Conservation (phyloP, 2,888 invertebrate species). For the Ophioninae sp. region DNA sequence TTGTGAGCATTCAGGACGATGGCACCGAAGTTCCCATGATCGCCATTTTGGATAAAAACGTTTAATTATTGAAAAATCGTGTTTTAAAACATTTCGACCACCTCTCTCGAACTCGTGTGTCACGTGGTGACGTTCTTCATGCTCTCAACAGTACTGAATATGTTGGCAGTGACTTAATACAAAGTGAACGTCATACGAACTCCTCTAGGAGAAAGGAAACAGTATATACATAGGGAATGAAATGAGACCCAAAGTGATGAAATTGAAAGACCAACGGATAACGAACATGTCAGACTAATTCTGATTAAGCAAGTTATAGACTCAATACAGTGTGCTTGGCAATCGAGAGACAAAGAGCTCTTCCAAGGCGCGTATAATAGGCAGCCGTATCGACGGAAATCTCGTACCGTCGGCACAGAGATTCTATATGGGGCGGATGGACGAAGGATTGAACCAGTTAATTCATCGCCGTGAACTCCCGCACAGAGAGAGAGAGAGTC, state of each 20-base stretch:
- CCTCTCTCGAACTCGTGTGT: too few relatives aligned
- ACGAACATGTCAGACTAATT: neutral
- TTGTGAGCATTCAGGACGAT: too few relatives aligned
- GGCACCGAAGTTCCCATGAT: too few relatives aligned
- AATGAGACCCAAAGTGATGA: neutral
- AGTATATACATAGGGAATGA: neutral
- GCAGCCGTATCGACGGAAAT: slow-evolving; percentile 29
- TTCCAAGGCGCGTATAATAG: slow-evolving; percentile 43
- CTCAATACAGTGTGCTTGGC: neutral
- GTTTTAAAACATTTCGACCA: too few relatives aligned
- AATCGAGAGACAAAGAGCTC: slow-evolving; percentile 42
- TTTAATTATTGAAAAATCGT: too few relatives aligned
- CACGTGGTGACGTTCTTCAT: too few relatives aligned
- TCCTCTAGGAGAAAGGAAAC: neutral
- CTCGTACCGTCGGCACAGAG: slow-evolving; percentile 11
- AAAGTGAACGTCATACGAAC: neutral
- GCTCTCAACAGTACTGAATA: neutral
- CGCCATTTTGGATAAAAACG: too few relatives aligned
- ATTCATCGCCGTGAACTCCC: slow-evolving; percentile 50
- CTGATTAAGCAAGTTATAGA: neutral
- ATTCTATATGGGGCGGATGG: neutral
- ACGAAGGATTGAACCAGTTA: slow-evolving; percentile 48
- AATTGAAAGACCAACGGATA: neutral
- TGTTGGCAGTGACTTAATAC: neutral
- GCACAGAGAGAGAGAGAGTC: slow-evolving; percentile 22